These are phyloP conservation scores for Microctonus brassicae DNA, from an alignment of 2,888 invertebrate species.

Conservation along the genomic window DNA sequence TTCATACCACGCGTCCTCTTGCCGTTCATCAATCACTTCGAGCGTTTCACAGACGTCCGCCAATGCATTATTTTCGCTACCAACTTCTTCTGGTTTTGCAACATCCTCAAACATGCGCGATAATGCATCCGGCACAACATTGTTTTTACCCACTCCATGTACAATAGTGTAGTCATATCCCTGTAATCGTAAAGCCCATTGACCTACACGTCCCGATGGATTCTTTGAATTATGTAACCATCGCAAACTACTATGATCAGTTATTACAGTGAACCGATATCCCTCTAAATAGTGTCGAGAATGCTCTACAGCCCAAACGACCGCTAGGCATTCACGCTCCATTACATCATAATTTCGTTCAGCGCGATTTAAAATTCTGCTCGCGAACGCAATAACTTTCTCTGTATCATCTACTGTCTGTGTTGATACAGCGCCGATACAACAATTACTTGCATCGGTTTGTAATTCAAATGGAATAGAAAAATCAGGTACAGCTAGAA, in stretches of 20 bases:
- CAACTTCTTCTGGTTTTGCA: neutral
- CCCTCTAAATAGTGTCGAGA: constrained; percentile 34
- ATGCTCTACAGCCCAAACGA: too few species aligned
- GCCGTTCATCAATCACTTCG: too few species aligned
- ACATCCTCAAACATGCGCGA: constrained; percentile 22
- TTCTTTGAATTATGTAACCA: constrained; percentile 31
- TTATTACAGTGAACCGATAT: constrained; percentile 29
- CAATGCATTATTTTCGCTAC: neutral
- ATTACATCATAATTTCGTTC: constrained; percentile 36
- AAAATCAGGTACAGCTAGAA: too few species aligned
- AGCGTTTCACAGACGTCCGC: neutral
- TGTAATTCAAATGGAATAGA: constrained; percentile 18
- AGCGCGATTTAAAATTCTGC: constrained; percentile 20
- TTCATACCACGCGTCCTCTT: constrained; percentile 19
- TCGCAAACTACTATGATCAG: constrained; percentile 26
- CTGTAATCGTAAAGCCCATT: constrained; percentile 23
- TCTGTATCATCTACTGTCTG: constrained; percentile 7
- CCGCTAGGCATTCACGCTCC: constrained; percentile 40
- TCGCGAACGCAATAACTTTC: constrained; percentile 40
- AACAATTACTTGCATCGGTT: constrained; percentile 11
- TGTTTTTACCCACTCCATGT: constrained; percentile 39
- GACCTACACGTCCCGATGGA: constrained; percentile 23
- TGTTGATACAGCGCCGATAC: constrained; percentile 14
- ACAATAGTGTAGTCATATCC: constrained; percentile 21
- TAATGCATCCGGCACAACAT: constrained; percentile 39